Evolutionary conservation across 1,140 invertebrate genomes (phyloP).

Genomic region (Halictus rubicundus): DNA sequence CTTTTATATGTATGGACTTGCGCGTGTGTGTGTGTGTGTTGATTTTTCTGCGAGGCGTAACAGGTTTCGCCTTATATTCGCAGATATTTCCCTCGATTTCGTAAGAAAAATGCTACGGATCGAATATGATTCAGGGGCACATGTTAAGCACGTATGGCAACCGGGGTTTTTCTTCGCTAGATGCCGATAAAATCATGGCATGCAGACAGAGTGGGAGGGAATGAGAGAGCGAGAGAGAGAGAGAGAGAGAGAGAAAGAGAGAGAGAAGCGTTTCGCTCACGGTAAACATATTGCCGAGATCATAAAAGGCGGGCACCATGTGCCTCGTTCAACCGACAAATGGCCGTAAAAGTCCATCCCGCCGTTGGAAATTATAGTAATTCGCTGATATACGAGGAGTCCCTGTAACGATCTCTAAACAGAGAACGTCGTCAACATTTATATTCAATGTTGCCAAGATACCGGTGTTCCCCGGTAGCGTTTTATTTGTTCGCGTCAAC

Average conservation of each 20-base stretch:
- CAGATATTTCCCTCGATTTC: no score
- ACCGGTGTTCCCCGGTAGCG: constrained; percentile 24
- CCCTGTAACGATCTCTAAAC: constrained; percentile 61
- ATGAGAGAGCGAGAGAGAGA: no score
- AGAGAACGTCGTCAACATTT: constrained; percentile 17
- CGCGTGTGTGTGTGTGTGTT: no score
- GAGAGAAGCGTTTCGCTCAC: constrained; percentile 21
- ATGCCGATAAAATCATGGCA: constrained; percentile 18
- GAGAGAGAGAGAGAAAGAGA: no score
- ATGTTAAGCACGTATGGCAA: not conserved
- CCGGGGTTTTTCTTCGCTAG: not conserved
- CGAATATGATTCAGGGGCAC: not conserved
- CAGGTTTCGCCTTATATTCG: no score
- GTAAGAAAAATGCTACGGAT: not conserved
- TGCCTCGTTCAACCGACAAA: constrained; percentile 39
- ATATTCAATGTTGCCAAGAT: constrained; percentile 28
- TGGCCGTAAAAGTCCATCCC: constrained; percentile 55
- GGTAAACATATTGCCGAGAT: constrained; percentile 32
- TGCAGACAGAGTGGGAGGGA: not conserved
- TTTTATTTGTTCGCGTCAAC: constrained; percentile 42
- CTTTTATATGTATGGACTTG: no score
- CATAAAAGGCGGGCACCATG: constrained; percentile 48
- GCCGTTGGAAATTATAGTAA: constrained; percentile 60
- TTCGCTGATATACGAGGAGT: constrained; percentile 57
- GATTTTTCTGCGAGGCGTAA: no score